Conservation (phyloP, 1,140 invertebrate genomes). For the Aphidius gifuensis region DNA sequence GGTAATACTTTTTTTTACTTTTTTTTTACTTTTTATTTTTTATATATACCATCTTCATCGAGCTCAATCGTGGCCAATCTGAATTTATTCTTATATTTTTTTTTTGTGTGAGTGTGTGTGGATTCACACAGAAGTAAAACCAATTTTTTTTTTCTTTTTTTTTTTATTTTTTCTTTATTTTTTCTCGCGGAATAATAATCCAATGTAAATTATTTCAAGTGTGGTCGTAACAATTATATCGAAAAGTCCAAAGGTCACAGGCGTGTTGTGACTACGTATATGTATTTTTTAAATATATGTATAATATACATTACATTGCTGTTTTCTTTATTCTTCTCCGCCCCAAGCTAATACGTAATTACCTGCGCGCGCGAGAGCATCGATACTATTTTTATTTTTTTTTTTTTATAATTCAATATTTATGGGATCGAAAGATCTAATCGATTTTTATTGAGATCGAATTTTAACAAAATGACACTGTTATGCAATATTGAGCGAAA, state of each 20-base stretch:
- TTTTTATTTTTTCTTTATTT: background rate
- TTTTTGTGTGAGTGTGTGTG: background rate
- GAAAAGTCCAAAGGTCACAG: slow-evolving; percentile 42
- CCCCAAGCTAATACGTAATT: slow-evolving; percentile 35
- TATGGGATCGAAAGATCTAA: slow-evolving; percentile 36
- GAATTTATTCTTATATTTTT: too few species aligned
- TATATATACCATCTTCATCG: background rate
- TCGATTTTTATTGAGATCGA: too few species aligned
- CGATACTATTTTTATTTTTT: too few species aligned
- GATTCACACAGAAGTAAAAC: background rate
- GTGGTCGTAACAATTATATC: slow-evolving; percentile 44
- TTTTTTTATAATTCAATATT: slow-evolving; percentile 35
- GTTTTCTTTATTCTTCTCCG: background rate
- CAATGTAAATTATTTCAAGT: background rate
- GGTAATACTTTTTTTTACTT: too few species aligned
- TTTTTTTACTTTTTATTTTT: too few species aligned
- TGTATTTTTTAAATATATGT: slow-evolving; percentile 26
- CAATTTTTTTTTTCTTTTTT: background rate
- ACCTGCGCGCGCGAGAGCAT: slow-evolving; percentile 26
- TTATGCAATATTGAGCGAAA: too few species aligned
- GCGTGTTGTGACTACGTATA: slow-evolving; percentile 39
- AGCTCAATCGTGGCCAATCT: too few species aligned
- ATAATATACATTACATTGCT: slow-evolving; percentile 1
- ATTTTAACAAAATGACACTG: too few species aligned
- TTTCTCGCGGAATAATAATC: background rate